Conservation (phyloP, 1,140 invertebrate species). For the Mya arenaria region DNA sequence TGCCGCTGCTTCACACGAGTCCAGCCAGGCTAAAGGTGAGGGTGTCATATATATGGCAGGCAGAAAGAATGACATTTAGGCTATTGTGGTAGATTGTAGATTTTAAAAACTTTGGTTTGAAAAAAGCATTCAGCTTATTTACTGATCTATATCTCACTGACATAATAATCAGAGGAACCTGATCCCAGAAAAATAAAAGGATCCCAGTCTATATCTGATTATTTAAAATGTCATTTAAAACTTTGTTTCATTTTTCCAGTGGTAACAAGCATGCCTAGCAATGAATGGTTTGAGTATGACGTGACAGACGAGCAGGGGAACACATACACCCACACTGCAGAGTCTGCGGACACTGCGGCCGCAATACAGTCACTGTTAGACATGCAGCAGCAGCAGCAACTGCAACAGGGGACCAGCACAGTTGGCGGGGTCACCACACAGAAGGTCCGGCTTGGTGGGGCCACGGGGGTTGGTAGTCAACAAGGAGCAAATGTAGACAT, state of each 20-base stretch:
- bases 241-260: no score
- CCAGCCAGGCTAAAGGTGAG: constrained; percentile 36
- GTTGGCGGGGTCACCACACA: constrained; percentile 62
- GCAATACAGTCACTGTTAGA: constrained; percentile 68
- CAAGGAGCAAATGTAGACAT: constrained; percentile 65
- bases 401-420: constrained; percentile 4
- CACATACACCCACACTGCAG: constrained; percentile 42
- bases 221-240: no score
- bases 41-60: neutral
- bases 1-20: constrained; percentile 39
- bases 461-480: no score
- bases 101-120: no score
- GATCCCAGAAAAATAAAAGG: no score
- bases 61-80: no score
- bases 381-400: constrained; percentile 39
- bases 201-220: no score
- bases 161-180: no score
- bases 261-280: constrained; percentile 58
- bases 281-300: constrained; percentile 79
- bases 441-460: no score
- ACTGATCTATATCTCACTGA: no score
- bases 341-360: constrained; percentile 53
- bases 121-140: no score
- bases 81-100: no score
- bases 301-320: constrained; percentile 67